Evolutionary conservation across 2,888 invertebrate genomes (phyloP), one percentile per base, ranked within the genome.

Genomic region (Micropterix aruncella): DNA sequence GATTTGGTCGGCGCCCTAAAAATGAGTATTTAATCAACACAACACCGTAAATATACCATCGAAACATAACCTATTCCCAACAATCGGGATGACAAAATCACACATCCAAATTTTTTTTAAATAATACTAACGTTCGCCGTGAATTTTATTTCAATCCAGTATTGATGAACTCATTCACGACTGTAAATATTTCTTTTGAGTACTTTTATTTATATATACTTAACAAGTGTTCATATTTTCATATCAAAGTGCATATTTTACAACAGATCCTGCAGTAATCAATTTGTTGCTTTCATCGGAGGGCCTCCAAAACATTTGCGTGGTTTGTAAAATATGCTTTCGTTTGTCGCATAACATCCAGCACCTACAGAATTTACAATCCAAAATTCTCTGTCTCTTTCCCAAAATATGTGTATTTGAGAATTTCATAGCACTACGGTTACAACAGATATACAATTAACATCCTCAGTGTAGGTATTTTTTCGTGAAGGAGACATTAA

Each of bases 11-110:
- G 37, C 38, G 43, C 43, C 46, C 46, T 42, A 47, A 42, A 39
- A 44, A 48, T 51, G 51, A 51, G 51, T 51, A 51, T 51, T 51
- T 46, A 46, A 43, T 27, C 19, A 40, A 46, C 41, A 42, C 27
- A 27, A 27, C 27, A 27, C 27, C 27, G 27, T 27, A 27, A 27
- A 27, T 7, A 12, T 27, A 27, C 27, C 5, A 7, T 27, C 12
- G 5, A 27, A 27, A 27, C 5, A 7, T 27, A 27, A 27, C 12
- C 12, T 27, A 27, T 27, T 5, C 27, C 27, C 27, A 27, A 27
- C 12, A 27, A 27, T 27, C 12, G 27, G 27, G 27, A 27, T 5
- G 7, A 27, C 4, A 40, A 40, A 16, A 5, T 40, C 16, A 16
- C 15, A 40, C 16, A 40, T 40, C 14, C 18, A 7, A 17, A 16